Base-by-base conservation (phyloP, 1,140 invertebrate genomes). In the Trachymyrmex cornetzi region DNA sequence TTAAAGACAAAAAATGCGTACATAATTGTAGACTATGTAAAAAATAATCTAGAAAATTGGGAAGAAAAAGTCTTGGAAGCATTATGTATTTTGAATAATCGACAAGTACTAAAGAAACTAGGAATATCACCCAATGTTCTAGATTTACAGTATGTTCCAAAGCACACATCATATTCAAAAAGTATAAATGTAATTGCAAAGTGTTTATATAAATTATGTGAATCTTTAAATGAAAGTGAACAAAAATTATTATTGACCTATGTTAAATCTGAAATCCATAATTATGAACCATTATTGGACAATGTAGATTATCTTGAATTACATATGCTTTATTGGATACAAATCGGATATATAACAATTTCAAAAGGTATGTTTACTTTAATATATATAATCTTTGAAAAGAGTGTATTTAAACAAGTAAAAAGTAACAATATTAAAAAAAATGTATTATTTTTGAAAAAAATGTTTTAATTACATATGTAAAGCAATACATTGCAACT, bases 261-360 rank as follows among this genome's bases (percentile, higher is more conserved):
- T 72, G 64, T 93, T 16, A 89, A 84, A 72, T 61, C 69, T 66
- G 88, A 92, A 72, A 80, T 53, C 19, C 44, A 3, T 34, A 11
- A 77, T 24, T 85, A 88, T 12, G 61, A 82, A 11, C 22, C 48
- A n/a, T 48, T 48, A 55, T 50, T 86, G 0, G 61, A 86, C 1
- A 74, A 88, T 82, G 11, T 59, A 27, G 12, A 88, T 63, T 91
- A 72, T 81, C 84, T 93, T 27, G 92, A 93, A 79, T 77, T 93
- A 22, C 92, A 93, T 63, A 85, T 92, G 12, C 80, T 93, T n/a
- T 92, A 92, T 85, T 93, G 92, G 92, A 71, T 90, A 16, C 30
- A 91, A 55, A 64, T 55, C 27, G 74, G 67, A 75, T 92, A 90
- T 50, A 92, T 93, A 30, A 86, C 80, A 53, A 88, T 92, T 69